phyloP scores from a whole-genome alignment of 2,113 vertebrate species.

The Eleginops maclovinus region DNA sequence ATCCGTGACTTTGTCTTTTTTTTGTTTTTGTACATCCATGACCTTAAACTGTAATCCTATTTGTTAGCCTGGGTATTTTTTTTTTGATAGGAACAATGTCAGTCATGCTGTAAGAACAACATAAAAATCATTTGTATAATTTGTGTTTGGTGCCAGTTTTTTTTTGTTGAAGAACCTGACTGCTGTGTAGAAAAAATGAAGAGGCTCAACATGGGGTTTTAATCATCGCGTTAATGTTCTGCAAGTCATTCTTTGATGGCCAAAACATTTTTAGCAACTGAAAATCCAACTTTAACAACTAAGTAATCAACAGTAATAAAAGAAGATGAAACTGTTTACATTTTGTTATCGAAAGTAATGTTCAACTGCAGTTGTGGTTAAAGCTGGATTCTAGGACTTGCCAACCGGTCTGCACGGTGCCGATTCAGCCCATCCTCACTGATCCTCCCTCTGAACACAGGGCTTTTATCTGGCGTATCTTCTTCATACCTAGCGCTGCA shows the following conservation, averaged over 20 bases:
- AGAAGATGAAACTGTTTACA: neutral
- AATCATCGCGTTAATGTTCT: neutral
- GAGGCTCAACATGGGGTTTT: constrained; percentile 41
- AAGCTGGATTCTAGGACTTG: too few relatives aligned
- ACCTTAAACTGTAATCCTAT: constrained; percentile 43
- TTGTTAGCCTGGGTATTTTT: constrained; percentile 29
- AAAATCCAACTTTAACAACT: neutral
- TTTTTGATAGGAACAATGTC: neutral
- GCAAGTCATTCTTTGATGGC: neutral
- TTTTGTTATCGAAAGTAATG: neutral
- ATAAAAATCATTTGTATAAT: constrained; percentile 50
- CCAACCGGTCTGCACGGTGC: too few relatives aligned
- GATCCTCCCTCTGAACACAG: too few relatives aligned
- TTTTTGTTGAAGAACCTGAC: constrained; percentile 4
- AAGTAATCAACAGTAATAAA: constrained; percentile 7
- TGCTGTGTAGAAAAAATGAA: constrained; percentile 44
- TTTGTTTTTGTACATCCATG: constrained; percentile 5
- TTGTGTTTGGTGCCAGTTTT: constrained; percentile 43
- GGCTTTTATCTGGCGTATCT: too few relatives aligned
- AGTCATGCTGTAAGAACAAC: constrained; percentile 42
- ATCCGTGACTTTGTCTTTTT: neutral
- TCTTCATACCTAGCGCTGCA: too few relatives aligned
- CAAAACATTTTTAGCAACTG: constrained; percentile 2
- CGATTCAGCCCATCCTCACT: too few relatives aligned
- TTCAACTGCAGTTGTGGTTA: neutral